Percentiles rank a stretch among this genome's conserved stretches.
phyloP scores from a whole-genome alignment of 2,888 invertebrate genomes.

The Tachina grossa region DNA sequence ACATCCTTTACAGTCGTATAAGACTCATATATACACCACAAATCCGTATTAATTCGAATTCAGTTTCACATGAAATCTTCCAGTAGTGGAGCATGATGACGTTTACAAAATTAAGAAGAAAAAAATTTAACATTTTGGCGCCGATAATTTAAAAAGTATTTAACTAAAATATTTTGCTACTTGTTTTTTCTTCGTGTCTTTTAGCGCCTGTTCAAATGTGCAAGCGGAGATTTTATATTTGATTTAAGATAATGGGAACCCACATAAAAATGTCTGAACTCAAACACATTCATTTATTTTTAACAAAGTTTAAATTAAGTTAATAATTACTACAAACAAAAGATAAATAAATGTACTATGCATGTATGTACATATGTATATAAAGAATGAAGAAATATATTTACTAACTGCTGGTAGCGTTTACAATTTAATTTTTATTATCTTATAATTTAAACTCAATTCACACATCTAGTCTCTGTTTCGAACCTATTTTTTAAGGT shows the following conservation, averaged over 20 bases:
- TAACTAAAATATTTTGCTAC: conserved; percentile 53
- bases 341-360: neutral
- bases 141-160: conserved; percentile 54
- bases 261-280: conserved; percentile 57
- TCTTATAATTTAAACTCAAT: neutral
- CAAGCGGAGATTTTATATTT: conserved; percentile 58
- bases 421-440: neutral
- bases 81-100: conserved; percentile 32
- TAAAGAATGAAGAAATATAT: neutral
- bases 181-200: conserved; percentile 41
- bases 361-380: too few species aligned
- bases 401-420: conserved; percentile 16
- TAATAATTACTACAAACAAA: conserved; percentile 3
- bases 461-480: too few species aligned
- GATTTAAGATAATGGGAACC: conserved; percentile 61
- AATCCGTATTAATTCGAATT: conserved; percentile 38
- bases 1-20: neutral
- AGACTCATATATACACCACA: neutral
- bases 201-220: conserved; percentile 34
- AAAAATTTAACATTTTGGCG: conserved; percentile 37
- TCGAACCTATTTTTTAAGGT: too few species aligned
- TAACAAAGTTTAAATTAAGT: conserved; percentile 6
- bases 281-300: conserved; percentile 54
- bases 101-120: neutral
- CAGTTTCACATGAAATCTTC: conserved; percentile 39